phyloP scores from a whole-genome alignment of 2,888 invertebrate species.

The Nemapogon koenigi region DNA sequence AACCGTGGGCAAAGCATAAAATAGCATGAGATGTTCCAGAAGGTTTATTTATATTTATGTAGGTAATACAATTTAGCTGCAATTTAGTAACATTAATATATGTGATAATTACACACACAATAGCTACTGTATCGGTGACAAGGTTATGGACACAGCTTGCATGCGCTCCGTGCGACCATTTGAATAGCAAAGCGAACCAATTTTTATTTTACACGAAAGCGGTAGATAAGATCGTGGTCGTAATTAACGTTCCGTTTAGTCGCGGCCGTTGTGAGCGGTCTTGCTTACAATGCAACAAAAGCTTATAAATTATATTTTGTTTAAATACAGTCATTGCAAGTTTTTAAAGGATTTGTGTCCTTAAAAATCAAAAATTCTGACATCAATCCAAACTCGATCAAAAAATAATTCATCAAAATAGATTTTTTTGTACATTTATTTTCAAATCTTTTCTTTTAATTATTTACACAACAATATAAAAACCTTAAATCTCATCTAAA shows the following conservation, averaged over 20 bases:
- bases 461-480: too few species aligned
- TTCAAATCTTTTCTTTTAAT: too few species aligned
- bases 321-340: too few species aligned
- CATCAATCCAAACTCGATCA: not conserved
- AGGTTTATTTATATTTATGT: too few species aligned
- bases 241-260: constrained; percentile 56
- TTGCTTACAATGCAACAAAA: not conserved
- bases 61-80: too few species aligned
- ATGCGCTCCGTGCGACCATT: constrained; percentile 22
- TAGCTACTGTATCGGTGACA: constrained; percentile 3
- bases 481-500: too few species aligned
- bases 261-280: constrained; percentile 17
- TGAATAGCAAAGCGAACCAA: constrained; percentile 48
- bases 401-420: not conserved
- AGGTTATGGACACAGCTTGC: constrained; percentile 3
- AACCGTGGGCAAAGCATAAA: too few species aligned
- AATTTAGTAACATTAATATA: too few species aligned
- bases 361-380: not conserved
- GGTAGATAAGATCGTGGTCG: constrained; percentile 36
- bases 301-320: too few species aligned
- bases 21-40: too few species aligned
- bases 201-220: constrained; percentile 46
- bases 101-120: too few species aligned
- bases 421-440: too few species aligned
- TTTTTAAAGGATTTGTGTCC: not conserved